Evolutionary conservation across 2,888 invertebrate species (phyloP), one percentile per base, ranked within the genome.

Genomic region (Sphinx pinastri): DNA sequence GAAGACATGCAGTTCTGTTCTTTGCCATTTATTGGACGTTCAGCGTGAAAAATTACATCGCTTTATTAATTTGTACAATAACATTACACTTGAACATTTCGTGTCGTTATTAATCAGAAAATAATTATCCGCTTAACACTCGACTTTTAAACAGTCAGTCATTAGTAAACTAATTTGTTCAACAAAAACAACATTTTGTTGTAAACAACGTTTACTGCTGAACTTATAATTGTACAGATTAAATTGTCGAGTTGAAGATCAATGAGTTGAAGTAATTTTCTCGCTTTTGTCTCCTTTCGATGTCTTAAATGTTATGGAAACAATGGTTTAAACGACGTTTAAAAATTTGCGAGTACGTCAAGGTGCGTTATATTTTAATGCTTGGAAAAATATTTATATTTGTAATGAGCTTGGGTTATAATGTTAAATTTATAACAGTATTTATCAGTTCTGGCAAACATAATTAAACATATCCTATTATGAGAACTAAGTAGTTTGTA

Each of bases 1-100:
- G 77, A 79, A 81, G 79, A 83, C 81, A 76, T 83, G 79, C 79
- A 82, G 76, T 80, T 79, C 81, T 80, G 78, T 79, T 77, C 76
- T 72, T 67, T 49, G 55, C 68, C 71, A 79, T 79, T 79, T 78
- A 49, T 79, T 76, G 76, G 76, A 76, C 73, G 73, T 75, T 76
- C 71, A 76, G 76, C 80, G 63, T 70, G 73, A 78, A 71, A 74
- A 71, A 76, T 77, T 69, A 60, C 63, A 55, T 66, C 71, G 68
- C 72, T 51, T 63, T 74, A 74, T 76, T 69, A 70, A 73, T 72
- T 71, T 68, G 63, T 63, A 58, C 63, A 73, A 70, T 63, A 63
- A 51, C 67, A 52, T 52, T 52, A 67, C 67, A 67, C 38, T 67
- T 52, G 52, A 63, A 52, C 54, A 54, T 67, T 67, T 51, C 67